phyloP scores from a whole-genome alignment of 1,140 invertebrate species.

The Colletes latitarsis region DNA sequence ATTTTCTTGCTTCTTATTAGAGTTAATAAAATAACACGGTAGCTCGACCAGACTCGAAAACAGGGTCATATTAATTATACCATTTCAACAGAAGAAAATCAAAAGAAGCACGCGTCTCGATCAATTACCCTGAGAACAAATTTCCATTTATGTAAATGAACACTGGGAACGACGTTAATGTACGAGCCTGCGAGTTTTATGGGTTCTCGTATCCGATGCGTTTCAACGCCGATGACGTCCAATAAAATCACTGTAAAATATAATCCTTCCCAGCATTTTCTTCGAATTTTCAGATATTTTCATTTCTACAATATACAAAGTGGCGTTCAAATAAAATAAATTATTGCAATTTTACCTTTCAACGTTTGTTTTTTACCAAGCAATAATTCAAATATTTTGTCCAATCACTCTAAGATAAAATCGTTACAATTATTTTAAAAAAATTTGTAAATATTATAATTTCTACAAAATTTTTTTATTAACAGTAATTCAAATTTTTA shows the following conservation, averaged over 20 bases:
- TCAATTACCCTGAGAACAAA: constrained; percentile 10
- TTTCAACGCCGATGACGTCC: not conserved
- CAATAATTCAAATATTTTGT: too few relatives aligned
- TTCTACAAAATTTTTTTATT: too few relatives aligned
- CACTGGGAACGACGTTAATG: not conserved
- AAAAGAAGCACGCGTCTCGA: not conserved
- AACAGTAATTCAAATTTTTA: too few relatives aligned
- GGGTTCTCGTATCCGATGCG: not conserved
- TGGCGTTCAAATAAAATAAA: too few relatives aligned
- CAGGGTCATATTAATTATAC: constrained; percentile 8
- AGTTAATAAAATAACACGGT: not conserved
- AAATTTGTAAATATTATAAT: too few relatives aligned
- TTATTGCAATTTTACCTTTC: too few relatives aligned
- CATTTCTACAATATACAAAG: too few relatives aligned
- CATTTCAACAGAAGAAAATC: not conserved
- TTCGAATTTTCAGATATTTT: too few relatives aligned
- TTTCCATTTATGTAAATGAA: constrained; percentile 26
- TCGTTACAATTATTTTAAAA: too few relatives aligned
- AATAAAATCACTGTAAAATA: not conserved
- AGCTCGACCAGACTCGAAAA: not conserved
- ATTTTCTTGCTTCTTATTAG: not conserved
- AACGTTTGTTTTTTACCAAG: too few relatives aligned
- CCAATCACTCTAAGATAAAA: too few relatives aligned
- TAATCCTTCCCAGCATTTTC: too few relatives aligned
- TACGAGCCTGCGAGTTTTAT: not conserved